phyloP scores from a whole-genome alignment of 2,888 invertebrate genomes.

The Drosophila paucipuncta region DNA sequence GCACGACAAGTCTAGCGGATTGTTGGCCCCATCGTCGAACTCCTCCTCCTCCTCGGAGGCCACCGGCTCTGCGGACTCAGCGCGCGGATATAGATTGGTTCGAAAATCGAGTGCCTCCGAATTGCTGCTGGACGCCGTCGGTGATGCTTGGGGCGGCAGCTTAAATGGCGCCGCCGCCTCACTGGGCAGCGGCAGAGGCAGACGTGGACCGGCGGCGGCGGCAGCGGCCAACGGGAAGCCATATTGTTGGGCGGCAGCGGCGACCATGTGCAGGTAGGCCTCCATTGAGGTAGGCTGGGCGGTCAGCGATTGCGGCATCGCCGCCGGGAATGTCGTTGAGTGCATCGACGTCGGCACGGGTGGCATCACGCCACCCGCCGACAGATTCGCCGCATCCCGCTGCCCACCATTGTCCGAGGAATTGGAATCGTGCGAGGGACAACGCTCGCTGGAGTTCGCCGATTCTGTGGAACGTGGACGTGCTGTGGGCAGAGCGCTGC shows the following conservation, averaged over 20 bases:
- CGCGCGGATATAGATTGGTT: conserved; percentile 88
- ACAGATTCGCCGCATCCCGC: conserved; percentile 40
- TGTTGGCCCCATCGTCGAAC: conserved; percentile 87
- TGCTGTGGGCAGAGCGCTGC: conserved; percentile 83
- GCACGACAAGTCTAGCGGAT: conserved; percentile 93
- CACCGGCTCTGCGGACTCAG: conserved; percentile 86
- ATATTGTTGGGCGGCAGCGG: conserved; percentile 91
- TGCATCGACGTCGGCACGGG: conserved; percentile 64
- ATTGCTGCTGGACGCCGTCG: conserved; percentile 86
- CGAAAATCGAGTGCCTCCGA: conserved; percentile 93
- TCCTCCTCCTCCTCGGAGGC: conserved; percentile 86
- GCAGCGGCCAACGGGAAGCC: conserved; percentile 89
- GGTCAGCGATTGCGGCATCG: conserved; percentile 87
- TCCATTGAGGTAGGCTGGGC: conserved; percentile 92
- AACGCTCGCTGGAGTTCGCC: conserved; percentile 88
- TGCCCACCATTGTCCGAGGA: conserved; percentile 88
- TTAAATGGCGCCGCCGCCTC: conserved; percentile 88
- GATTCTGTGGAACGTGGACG: conserved; percentile 84
- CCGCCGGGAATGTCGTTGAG: conserved; percentile 82
- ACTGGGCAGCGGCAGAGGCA: conserved; percentile 87
- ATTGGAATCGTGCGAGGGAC: conserved; percentile 91
- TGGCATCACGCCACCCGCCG: conserved; percentile 57
- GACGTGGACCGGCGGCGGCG: conserved; percentile 73
- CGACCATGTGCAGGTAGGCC: conserved; percentile 91
- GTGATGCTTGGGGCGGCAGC: conserved; percentile 84